Evolutionary conservation across 2,797 vertebrate species (phyloP).

Genomic region (Dendrocincla tyrannina): DNA sequence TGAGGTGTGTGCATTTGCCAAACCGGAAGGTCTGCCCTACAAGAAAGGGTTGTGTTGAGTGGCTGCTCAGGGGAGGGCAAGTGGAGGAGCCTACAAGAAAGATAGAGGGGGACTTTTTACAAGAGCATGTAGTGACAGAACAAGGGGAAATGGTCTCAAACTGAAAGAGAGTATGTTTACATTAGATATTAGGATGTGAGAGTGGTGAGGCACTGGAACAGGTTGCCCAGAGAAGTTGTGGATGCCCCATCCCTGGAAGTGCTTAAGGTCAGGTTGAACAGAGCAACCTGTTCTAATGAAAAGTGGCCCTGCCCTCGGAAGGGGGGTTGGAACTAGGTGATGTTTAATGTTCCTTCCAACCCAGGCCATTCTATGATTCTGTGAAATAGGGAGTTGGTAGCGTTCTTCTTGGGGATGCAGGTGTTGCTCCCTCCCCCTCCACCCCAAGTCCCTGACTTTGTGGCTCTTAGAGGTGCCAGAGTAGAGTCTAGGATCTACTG

Average conservation of each 20-base stretch:
- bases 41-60: accelerated
- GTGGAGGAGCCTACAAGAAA: not conserved
- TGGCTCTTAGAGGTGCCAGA: not conserved
- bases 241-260: not conserved
- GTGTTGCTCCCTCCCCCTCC: accelerated
- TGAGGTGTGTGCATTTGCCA: not conserved
- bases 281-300: not conserved
- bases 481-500: not conserved
- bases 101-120: not conserved
- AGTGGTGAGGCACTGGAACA: not conserved
- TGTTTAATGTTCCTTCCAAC: not conserved
- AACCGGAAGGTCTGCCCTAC: not conserved
- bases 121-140: not conserved
- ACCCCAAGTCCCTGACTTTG: accelerated
- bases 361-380: not conserved
- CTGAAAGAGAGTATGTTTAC: not conserved
- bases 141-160: not conserved
- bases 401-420: not conserved
- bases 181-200: not conserved
- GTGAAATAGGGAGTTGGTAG: accelerated
- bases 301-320: too few species aligned
- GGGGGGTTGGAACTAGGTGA: not conserved
- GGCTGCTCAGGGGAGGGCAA: not conserved
- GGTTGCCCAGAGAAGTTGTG: not conserved
- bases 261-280: not conserved